Evolutionary conservation across 2,113 vertebrate species (phyloP), one percentile per base, ranked within the genome.

Genomic region (Serinus canaria): DNA sequence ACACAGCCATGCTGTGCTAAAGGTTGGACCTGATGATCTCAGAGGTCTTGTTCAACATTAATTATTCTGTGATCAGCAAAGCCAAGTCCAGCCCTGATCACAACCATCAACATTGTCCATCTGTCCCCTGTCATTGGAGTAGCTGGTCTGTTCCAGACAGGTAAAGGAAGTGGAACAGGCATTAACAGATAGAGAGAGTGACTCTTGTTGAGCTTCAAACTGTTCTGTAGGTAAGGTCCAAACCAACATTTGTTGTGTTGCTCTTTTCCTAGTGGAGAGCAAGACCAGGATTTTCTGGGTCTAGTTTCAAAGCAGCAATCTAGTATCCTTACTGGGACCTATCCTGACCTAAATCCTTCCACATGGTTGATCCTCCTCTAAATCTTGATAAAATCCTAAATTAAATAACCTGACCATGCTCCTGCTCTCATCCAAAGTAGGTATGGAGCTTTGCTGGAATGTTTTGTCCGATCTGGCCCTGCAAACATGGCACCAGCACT

Each of bases 391-490:
- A 93, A 55, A 66, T 46, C 35, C 58, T 58, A 72, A 82, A 75
- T 52, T 56, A 62, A 64, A 74, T 37, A 9, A 46, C 10, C 3
- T 35, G 53, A 49, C 17, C 52, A 33, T 0, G 0, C 24, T 30
- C 11, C 20, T 66, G 33, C 7, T 80, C 1, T 70, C 47, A 55
- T 59, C 31, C 33, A 46, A 63, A 83, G 35, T 9, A 82, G 53
- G 1, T 33, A 30, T 39, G 28, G 47, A 74, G 18, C 15, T 74
- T 70, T 74, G n/a, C 47, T 66, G 50, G 46, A 73, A 70, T 66
- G 21, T 30, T 13, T 50, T 86, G 28, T 62, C 30, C 37, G 43
- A 33, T 62, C 37, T 80, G 24, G 46, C 15, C 18, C 35, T 92
- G 28, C 33, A 85, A 90, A 49, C 17, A 58, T 2, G 58, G 11